Evolutionary conservation across 92 coral and sea anemone genomes (phyloP).

Genomic region (Porites divaricata): DNA sequence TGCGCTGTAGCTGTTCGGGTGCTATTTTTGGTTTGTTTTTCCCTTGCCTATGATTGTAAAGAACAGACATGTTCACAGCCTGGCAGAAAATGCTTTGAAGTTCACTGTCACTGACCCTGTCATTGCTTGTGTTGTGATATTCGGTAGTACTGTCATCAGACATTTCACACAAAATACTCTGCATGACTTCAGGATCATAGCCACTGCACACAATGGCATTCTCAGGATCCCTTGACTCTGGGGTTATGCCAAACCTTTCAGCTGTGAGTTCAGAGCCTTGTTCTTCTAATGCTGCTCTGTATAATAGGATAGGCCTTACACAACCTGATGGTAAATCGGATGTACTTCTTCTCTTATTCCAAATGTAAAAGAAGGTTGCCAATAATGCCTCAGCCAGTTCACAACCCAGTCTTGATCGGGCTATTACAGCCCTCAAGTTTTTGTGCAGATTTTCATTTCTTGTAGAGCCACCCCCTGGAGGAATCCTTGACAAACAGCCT

Average conservation of each 20-base stretch:
- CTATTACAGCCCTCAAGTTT: constrained; percentile 53
- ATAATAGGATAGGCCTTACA: constrained; percentile 46
- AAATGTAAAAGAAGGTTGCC: constrained; percentile 53
- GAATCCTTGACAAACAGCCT: constrained; percentile 68
- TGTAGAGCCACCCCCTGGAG: constrained; percentile 64
- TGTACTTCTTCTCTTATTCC: constrained; percentile 61
- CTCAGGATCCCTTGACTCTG: constrained; percentile 43
- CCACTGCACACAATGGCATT: constrained; percentile 13
- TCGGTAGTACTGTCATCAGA: not conserved
- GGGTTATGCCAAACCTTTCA: constrained; percentile 55
- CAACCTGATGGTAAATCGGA: constrained; percentile 23
- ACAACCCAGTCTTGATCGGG: constrained; percentile 51
- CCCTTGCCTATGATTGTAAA: no score
- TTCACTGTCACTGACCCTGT: constrained; percentile 32
- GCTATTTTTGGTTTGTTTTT: no score
- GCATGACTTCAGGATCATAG: constrained; percentile 54
- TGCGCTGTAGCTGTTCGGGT: no score
- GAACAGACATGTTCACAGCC: constrained; percentile 26
- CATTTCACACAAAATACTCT: constrained; percentile 41
- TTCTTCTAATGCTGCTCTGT: constrained; percentile 53
- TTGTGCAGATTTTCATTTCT: constrained; percentile 56
- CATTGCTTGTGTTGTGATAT: constrained; percentile 21
- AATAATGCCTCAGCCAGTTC: constrained; percentile 52
- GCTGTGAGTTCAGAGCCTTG: constrained; percentile 54
- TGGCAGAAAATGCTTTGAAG: constrained; percentile 32